A percentile compares a stretch with the other conserved stretches of the same genome.
Conservation (phyloP, 2,797 vertebrate genomes). For the Anolis apletophallus region DNA sequence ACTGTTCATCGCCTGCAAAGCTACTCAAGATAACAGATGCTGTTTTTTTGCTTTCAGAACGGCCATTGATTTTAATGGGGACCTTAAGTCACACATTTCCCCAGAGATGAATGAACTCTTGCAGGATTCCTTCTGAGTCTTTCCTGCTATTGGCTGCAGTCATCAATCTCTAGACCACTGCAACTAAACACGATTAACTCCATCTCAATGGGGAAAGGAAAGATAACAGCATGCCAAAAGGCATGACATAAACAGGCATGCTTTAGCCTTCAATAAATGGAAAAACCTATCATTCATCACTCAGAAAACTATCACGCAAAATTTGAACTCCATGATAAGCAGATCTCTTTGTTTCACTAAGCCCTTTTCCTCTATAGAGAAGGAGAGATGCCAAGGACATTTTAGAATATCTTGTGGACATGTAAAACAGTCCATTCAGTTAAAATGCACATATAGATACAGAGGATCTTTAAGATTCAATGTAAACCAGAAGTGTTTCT, state of each 20-base stretch:
- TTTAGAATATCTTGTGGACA: too few species aligned
- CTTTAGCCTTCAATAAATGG: background rate
- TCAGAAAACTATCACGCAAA: background rate
- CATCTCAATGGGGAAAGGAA: background rate
- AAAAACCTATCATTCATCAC: background rate
- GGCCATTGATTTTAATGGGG: background rate
- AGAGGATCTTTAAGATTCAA: too few species aligned
- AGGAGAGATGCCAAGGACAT: too few species aligned
- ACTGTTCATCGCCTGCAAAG: conserved; percentile 59
- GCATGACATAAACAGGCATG: background rate
- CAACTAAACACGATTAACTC: conserved; percentile 30
- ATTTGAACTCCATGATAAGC: too few species aligned
- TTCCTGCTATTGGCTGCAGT: conserved; percentile 31
- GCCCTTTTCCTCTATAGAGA: too few species aligned
- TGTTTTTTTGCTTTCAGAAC: conserved; percentile 50
- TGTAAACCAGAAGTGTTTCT: too few species aligned
- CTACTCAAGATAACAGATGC: conserved; percentile 61
- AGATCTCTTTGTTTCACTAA: background rate
- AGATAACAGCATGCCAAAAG: conserved; percentile 31
- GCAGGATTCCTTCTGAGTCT: conserved; percentile 51
- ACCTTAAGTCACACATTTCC: conserved; percentile 54
- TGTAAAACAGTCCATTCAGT: too few species aligned
- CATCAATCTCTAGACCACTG: conserved; percentile 45
- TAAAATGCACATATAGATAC: too few species aligned
- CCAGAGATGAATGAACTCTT: conserved; percentile 29